Evolutionary conservation across 2,888 invertebrate genomes (phyloP).

Genomic region (Ophion ventricosus): DNA sequence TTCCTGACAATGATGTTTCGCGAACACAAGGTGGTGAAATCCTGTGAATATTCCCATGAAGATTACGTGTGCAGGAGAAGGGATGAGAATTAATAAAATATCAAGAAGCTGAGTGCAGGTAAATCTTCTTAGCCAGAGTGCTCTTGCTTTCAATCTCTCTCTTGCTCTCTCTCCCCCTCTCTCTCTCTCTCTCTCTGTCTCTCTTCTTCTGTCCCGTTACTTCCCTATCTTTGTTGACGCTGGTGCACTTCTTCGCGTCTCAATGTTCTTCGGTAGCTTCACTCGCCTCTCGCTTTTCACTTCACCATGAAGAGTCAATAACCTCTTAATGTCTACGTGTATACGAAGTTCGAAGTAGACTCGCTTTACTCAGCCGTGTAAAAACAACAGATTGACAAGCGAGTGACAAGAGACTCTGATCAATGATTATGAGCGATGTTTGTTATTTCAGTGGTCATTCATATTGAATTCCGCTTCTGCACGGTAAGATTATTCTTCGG

Average conservation of each 20-base stretch:
- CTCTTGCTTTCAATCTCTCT: slow-evolving; percentile 60
- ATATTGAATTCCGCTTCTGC: too few species aligned
- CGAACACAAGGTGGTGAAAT: not conserved
- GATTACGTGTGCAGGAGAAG: slow-evolving; percentile 66
- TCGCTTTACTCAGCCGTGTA: too few species aligned
- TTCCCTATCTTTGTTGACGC: slow-evolving; percentile 29
- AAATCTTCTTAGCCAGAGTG: slow-evolving; percentile 76
- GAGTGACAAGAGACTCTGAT: not conserved
- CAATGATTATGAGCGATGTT: too few species aligned
- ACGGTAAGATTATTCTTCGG: too few species aligned
- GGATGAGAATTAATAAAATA: slow-evolving; percentile 78
- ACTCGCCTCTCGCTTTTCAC: slow-evolving; percentile 4
- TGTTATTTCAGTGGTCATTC: too few species aligned
- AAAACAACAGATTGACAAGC: not conserved
- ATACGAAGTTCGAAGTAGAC: not conserved
- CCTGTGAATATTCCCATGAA: slow-evolving; percentile 52
- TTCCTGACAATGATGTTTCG: slow-evolving; percentile 2
- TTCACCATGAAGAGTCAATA: slow-evolving; percentile 4
- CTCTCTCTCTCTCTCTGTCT: slow-evolving; percentile 22
- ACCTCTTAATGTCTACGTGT: not conserved
- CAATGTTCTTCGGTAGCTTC: slow-evolving; percentile 38
- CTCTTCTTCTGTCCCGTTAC: slow-evolving; percentile 24
- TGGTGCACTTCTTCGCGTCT: slow-evolving; percentile 36
- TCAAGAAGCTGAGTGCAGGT: slow-evolving; percentile 75
- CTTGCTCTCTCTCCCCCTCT: slow-evolving; percentile 19